These are phyloP conservation scores for Lapara coniferarum DNA, from an alignment of 2,888 invertebrate species.

Conservation along the genomic window DNA sequence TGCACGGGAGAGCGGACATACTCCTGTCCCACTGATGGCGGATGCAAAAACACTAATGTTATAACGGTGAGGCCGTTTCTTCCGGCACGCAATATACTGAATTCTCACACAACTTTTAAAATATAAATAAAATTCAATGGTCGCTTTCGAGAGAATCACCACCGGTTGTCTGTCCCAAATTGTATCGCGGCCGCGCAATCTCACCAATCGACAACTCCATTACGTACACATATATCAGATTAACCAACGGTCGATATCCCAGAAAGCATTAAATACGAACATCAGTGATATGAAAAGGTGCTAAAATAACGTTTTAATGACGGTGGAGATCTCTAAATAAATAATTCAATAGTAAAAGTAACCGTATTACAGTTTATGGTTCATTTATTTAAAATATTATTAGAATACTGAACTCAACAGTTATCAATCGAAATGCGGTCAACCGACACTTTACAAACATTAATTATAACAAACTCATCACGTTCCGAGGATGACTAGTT, in stretches of 20 bases:
- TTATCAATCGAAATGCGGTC: slow-evolving; percentile 38
- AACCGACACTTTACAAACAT: slow-evolving; percentile 31
- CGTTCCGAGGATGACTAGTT: slow-evolving; percentile 29
- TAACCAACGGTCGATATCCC: slow-evolving; percentile 53
- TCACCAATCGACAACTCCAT: slow-evolving; percentile 39
- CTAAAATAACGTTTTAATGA: slow-evolving; percentile 53
- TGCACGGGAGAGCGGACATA: slow-evolving; percentile 62
- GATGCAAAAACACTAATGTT: slow-evolving; percentile 79
- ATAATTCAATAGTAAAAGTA: slow-evolving; percentile 42
- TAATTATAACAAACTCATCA: neutral
- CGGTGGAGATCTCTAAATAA: slow-evolving; percentile 53
- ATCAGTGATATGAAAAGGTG: slow-evolving; percentile 48
- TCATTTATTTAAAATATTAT: slow-evolving; percentile 55
- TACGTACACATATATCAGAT: slow-evolving; percentile 47
- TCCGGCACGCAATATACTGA: slow-evolving; percentile 55
- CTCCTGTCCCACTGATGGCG: slow-evolving; percentile 76
- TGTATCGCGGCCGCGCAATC: slow-evolving; percentile 38
- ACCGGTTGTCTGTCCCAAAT: slow-evolving; percentile 51
- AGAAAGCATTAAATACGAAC: slow-evolving; percentile 43
- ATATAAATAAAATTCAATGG: slow-evolving; percentile 58
- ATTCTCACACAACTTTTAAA: slow-evolving; percentile 43
- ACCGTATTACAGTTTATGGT: slow-evolving; percentile 53
- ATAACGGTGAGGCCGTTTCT: slow-evolving; percentile 66
- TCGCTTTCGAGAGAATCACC: slow-evolving; percentile 51
- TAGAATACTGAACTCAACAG: slow-evolving; percentile 61